phyloP scores from a whole-genome alignment of 1,140 invertebrate species.

The Neodiprion pinetum region DNA sequence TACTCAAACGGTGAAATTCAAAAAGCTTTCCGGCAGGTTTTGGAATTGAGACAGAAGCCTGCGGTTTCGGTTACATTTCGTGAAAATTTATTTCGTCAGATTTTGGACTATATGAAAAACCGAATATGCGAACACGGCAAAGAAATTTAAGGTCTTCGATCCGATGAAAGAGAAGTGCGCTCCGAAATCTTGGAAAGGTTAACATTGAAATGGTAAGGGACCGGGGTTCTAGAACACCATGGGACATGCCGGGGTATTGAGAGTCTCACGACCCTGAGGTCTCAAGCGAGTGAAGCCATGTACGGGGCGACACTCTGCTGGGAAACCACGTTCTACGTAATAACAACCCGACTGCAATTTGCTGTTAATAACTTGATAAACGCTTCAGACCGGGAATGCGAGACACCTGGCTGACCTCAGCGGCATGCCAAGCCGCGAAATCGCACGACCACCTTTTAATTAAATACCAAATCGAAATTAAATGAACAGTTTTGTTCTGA shows the following conservation, averaged over 20 bases:
- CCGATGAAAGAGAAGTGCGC: too few species aligned
- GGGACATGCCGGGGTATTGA: background rate
- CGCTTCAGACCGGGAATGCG: constrained; percentile 5
- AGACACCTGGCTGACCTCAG: constrained; percentile 1
- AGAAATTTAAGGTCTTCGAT: too few species aligned
- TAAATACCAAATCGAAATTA: background rate
- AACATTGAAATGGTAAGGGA: too few species aligned
- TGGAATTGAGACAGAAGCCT: too few species aligned
- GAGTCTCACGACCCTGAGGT: constrained; percentile 35
- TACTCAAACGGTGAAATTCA: too few species aligned
- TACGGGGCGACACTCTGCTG: constrained; percentile 32
- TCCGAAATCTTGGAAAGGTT: too few species aligned
- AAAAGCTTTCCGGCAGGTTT: too few species aligned
- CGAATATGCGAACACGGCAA: too few species aligned
- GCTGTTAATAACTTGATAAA: constrained; percentile 39
- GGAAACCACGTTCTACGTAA: constrained; percentile 32
- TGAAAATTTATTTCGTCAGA: too few species aligned
- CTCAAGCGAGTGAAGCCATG: background rate
- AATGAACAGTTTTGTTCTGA: background rate
- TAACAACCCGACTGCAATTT: constrained; percentile 35
- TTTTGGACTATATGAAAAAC: too few species aligned
- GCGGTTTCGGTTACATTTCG: too few species aligned
- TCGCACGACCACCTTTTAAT: background rate
- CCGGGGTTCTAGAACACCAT: too few species aligned
- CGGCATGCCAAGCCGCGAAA: background rate